A percentile compares a stretch with the other conserved stretches of the same genome.
Evolutionary conservation across 2,113 vertebrate genomes (phyloP).

Genomic region (Ameiurus melas): DNA sequence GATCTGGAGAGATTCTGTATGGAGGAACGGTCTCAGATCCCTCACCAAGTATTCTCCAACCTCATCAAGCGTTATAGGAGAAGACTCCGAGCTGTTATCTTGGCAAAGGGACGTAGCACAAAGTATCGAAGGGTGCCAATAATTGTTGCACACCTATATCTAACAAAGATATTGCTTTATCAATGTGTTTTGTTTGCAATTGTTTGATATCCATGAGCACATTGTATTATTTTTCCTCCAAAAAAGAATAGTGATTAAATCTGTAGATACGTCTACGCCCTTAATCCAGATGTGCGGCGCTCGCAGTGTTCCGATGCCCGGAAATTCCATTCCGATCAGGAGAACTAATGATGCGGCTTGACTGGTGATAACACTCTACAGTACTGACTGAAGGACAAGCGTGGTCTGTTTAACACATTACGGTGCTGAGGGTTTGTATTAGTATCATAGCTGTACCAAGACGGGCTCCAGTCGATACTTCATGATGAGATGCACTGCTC

Average conservation of each 20-base stretch:
- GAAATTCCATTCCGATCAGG: neutral
- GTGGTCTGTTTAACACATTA: neutral
- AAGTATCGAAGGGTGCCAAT: too few relatives aligned
- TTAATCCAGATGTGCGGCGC: neutral
- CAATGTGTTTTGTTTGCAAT: too few relatives aligned
- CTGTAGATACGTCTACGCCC: neutral
- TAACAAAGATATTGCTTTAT: too few relatives aligned
- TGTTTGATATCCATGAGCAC: too few relatives aligned
- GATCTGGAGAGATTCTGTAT: too few relatives aligned
- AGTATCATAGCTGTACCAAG: constrained; percentile 5
- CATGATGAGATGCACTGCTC: constrained; percentile 29
- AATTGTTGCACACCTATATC: too few relatives aligned
- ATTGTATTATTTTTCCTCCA: too few relatives aligned
- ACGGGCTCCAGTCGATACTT: constrained; percentile 25
- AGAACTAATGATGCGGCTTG: neutral
- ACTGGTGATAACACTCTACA: neutral
- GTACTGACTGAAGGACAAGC: neutral
- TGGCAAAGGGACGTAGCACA: too few relatives aligned
- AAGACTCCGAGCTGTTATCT: too few relatives aligned
- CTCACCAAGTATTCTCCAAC: too few relatives aligned
- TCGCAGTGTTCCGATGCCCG: neutral
- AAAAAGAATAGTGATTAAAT: neutral
- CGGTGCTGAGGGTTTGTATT: neutral
- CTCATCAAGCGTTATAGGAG: too few relatives aligned
- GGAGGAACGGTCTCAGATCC: too few relatives aligned